Base-by-base conservation (phyloP, 2,888 invertebrate species). In the Anticlea derivata region DNA sequence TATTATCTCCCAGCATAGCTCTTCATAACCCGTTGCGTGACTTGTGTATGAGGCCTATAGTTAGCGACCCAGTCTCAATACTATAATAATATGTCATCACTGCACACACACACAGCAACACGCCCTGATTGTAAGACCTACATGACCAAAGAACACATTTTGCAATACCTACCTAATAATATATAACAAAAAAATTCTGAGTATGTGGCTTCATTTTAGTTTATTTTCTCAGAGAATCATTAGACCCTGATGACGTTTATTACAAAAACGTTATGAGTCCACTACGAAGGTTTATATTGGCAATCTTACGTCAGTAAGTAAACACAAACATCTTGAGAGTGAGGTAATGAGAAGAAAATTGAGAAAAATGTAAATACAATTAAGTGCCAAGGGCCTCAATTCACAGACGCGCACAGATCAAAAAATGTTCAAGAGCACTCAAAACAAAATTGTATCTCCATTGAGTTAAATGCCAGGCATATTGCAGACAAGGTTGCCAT, bases 401-500 rank as follows among this genome's bases (percentile, higher is more conserved):
- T 38, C 11, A 2, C 44, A 35, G 37, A 41, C 34, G 52, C 44
- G n/a, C n/a, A n/a, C n/a, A n/a, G n/a, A 48, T 39, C 41, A 45
- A 46, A 54, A 50, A 49, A 38, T 39, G 34, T 50, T 46, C 23
- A 41, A 57, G 57, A 40, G 44, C 31, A 50, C 55, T 59, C 39
- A 45, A 50, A 50, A 50, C 44, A 51, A 56, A 51, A 61, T 60
- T 56, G 55, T 56, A 27, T 54, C 55, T 52, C 35, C 41, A 55
- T 50, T 53, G 40, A 50, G 58, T 54, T 45, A 55, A 50, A 54
- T 34, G 30, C 39, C 30, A 44, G 57, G 61, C 56, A 63, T 63
- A 61, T 63, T 67, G 58, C 66, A 65, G 61, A 59, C 61, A 65
- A 48, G 45, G 83, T 83, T 66, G 60, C 71, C 74, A 80, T 83